A percentile compares a stretch with the other conserved stretches of the same genome.
Conservation (phyloP, 2,797 vertebrate genomes). For the Onychomys torridus region DNA sequence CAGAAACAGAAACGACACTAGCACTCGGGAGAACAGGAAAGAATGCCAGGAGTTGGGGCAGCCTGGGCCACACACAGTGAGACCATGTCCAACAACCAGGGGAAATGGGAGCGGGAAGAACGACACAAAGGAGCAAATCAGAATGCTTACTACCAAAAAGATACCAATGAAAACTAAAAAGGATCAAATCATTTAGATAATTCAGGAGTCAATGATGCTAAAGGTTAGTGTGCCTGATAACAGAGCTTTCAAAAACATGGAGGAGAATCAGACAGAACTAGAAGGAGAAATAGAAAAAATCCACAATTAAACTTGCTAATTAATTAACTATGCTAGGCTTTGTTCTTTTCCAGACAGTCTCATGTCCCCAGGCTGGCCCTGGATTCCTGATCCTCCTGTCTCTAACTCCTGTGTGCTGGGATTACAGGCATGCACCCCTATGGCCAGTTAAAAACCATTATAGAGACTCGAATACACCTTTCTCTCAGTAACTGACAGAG, state of each 20-base stretch:
- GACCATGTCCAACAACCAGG: not conserved
- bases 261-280: not conserved
- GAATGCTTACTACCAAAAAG: conserved; percentile 38
- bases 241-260: not conserved
- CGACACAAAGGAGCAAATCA: not conserved
- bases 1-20: not conserved
- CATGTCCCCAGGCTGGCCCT: not conserved
- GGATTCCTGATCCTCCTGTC: not conserved
- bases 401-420: not conserved
- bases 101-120: too few species aligned
- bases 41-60: not conserved
- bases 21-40: not conserved
- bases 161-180: conserved; percentile 42
- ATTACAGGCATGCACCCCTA: too few species aligned
- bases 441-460: not conserved
- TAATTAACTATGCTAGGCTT: not conserved
- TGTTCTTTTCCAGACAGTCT: not conserved
- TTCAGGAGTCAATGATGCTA: not conserved
- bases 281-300: not conserved
- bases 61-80: not conserved
- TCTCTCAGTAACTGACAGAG: not conserved
- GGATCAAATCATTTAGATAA: not conserved
- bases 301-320: not conserved
- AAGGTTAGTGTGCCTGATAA: not conserved
- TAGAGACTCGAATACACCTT: not conserved